Evolutionary conservation across 2,888 invertebrate species (phyloP), one percentile per base, ranked within the genome.

Genomic region (Bursaphelenchus okinawaensis): DNA sequence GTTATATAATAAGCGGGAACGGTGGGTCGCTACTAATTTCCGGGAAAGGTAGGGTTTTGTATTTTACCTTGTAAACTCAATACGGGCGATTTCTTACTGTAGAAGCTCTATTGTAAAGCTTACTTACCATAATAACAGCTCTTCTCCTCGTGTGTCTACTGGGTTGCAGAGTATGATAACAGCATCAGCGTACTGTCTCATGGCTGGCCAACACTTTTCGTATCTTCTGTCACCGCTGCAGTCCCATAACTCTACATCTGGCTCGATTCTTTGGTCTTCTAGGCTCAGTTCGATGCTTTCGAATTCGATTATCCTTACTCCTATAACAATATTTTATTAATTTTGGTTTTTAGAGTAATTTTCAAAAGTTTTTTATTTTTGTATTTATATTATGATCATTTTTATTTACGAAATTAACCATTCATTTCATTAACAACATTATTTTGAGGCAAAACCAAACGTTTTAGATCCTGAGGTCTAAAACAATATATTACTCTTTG

Each of bases 231-330:
- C 89, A 19, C 90, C 90, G 81, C 90, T 89, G 83, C 89, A 88
- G 81, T 90, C 90, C 74, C 90, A 90, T 55, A 90, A 83, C 84
- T 91, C 90, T 50, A 91, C 87, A 76, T 90, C 90, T 26, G 88
- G 86, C 74, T 87, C 88, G 9, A 84, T 82, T 55, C 83, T 83
- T 77, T 87, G 86, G 7, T 87, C 87, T 76, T 87, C 87, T 0
- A 88, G 84, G 72, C 85, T 87, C 7, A 89, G 79, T 74, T 87
- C 87, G 23, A 87, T 85, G 24, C 87, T 85, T 83, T 90, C 90
- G 83, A 90, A 90, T 82, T 90, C 90, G 16, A 90, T 85, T 75
- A 90, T 89, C 75, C 90, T 86, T 31, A 69, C 82, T 65, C 72
- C 75, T 75, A 58, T 31, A 70, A 62, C 19, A 24, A 20, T 4